Conservation (phyloP, 1,140 invertebrate species). For the Hylaeus anthracinus region DNA sequence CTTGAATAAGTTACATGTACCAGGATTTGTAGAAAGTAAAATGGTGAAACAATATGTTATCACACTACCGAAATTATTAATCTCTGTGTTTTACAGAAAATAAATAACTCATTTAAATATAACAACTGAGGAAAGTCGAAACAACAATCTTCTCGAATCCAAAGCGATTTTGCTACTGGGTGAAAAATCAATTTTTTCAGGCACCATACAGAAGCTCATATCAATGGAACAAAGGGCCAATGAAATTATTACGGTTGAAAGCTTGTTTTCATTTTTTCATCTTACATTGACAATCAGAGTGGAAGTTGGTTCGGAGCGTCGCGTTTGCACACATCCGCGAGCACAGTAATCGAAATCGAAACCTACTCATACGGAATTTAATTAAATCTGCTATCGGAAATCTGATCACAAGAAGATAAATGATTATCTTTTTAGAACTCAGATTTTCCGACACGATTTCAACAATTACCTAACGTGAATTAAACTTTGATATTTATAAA, state of each 20-base stretch:
- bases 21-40: too few species aligned
- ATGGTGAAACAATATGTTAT: too few species aligned
- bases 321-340: constrained; percentile 21
- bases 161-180: not conserved
- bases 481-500: not conserved
- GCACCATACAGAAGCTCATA: not conserved
- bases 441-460: not conserved
- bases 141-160: too few species aligned
- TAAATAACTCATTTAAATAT: too few species aligned
- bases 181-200: constrained; percentile 1
- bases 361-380: constrained; percentile 20
- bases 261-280: constrained; percentile 13
- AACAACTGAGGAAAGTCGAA: too few species aligned
- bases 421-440: not conserved
- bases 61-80: too few species aligned
- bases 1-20: too few species aligned
- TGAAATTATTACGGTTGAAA: constrained; percentile 1
- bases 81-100: too few species aligned
- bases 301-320: constrained; percentile 17
- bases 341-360: constrained; percentile 39
- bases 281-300: constrained; percentile 22
- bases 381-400: constrained; percentile 36
- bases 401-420: not conserved
- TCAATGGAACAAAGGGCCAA: not conserved
- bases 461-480: not conserved